These are phyloP conservation scores for Bombus fervidus DNA, from an alignment of 1,140 invertebrate species.

Conservation along the genomic window DNA sequence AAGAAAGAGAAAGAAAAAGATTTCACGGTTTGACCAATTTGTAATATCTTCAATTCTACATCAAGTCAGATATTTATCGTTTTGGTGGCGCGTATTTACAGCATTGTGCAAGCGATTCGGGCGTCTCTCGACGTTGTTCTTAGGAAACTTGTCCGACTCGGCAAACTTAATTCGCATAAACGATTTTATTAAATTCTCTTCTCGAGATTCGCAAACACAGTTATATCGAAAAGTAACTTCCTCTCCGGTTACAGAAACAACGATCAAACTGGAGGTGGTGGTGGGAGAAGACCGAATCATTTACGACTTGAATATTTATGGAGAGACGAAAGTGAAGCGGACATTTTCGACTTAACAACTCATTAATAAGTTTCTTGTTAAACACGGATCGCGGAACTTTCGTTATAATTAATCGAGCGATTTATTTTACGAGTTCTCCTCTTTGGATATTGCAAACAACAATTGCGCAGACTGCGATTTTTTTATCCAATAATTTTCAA, in stretches of 20 bases:
- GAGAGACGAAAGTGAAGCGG: constrained; percentile 51
- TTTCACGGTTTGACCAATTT: neutral
- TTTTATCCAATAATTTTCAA: neutral
- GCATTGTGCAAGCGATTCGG: neutral
- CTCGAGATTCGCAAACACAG: constrained; percentile 66
- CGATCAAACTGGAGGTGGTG: constrained; percentile 7
- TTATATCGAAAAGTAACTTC: constrained; percentile 64
- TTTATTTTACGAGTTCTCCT: neutral
- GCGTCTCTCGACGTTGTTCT: constrained; percentile 45
- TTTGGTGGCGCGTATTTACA: constrained; percentile 24
- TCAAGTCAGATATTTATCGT: constrained; percentile 34
- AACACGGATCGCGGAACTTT: constrained; percentile 38
- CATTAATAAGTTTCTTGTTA: constrained; percentile 60
- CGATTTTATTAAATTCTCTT: constrained; percentile 67
- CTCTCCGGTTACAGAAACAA: constrained; percentile 59
- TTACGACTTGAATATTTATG: constrained; percentile 72
- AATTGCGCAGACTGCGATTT: neutral
- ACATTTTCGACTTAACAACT: constrained; percentile 70
- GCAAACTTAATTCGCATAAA: constrained; percentile 64
- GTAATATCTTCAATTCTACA: constrained; percentile 4
- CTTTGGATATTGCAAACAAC: too few relatives aligned
- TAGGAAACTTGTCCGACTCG: constrained; percentile 51
- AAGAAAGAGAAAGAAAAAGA: too few relatives aligned
- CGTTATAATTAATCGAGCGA: constrained; percentile 45
- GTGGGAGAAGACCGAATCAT: constrained; percentile 54